These are phyloP conservation scores for Cisticola juncidis DNA, from an alignment of 2,113 vertebrate genomes.

Conservation along the genomic window DNA sequence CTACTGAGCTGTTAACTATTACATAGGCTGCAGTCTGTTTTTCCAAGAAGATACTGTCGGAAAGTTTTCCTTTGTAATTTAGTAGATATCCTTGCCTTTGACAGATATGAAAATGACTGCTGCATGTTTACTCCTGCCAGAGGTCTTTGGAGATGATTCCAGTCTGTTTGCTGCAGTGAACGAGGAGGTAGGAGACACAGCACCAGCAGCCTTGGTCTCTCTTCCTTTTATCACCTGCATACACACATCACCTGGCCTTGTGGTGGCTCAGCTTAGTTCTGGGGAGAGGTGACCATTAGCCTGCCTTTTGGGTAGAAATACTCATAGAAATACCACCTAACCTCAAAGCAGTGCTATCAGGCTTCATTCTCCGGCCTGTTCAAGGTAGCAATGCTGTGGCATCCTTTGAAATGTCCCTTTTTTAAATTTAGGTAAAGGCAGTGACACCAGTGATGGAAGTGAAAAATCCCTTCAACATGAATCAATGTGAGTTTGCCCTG, in stretches of 20 bases:
- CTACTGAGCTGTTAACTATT: background rate
- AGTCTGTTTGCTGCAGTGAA: conserved; percentile 68
- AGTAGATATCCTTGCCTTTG: conserved; percentile 39
- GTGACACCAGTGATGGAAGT: conserved; percentile 64
- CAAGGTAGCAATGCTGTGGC: background rate
- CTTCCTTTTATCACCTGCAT: background rate
- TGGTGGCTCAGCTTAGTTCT: background rate
- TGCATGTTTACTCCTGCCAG: conserved; percentile 70
- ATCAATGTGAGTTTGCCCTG: conserved; percentile 48
- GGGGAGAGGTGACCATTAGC: background rate
- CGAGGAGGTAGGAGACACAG: conserved; percentile 54
- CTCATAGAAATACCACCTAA: background rate
- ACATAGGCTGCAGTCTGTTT: background rate
- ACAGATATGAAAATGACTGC: conserved; percentile 76
- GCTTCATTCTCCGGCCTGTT: background rate
- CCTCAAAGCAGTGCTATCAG: background rate
- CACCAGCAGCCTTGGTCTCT: background rate
- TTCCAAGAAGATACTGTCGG: background rate
- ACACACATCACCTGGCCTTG: background rate
- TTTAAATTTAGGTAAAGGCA: conserved; percentile 47
- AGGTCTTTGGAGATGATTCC: conserved; percentile 70
- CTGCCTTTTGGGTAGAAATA: background rate
- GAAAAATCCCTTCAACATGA: conserved; percentile 63
- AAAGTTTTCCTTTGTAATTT: background rate
- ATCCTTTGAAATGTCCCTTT: background rate